A percentile compares a stretch with the other conserved stretches of the same genome.
phyloP scores from a whole-genome alignment of 2,888 invertebrate species.

The Trichopoda pennipes region DNA sequence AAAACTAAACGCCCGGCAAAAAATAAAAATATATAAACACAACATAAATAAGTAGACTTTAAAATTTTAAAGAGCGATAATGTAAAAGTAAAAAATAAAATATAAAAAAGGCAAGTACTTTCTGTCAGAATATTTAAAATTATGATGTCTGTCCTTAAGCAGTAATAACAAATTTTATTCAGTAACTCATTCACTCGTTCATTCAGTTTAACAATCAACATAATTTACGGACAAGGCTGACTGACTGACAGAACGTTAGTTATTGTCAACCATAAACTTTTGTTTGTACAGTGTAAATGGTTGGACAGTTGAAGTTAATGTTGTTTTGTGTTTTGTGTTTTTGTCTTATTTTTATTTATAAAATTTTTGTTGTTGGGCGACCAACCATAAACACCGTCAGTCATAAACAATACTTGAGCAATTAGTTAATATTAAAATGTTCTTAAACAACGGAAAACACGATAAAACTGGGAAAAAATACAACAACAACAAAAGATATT shows the following conservation, averaged over 20 bases:
- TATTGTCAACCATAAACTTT: slow-evolving; percentile 44
- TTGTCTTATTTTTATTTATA: background rate
- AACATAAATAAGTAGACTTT: background rate
- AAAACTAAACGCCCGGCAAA: no score
- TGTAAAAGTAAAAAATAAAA: background rate
- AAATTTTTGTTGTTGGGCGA: slow-evolving; percentile 35
- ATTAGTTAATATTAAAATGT: slow-evolving; percentile 69
- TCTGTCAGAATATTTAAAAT: slow-evolving; percentile 55
- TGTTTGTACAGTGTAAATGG: slow-evolving; percentile 19
- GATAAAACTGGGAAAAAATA: slow-evolving; percentile 44
- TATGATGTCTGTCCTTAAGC: slow-evolving; percentile 42
- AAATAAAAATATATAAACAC: background rate
- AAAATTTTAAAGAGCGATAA: slow-evolving; percentile 14
- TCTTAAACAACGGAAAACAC: slow-evolving; percentile 61
- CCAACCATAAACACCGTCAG: slow-evolving; percentile 61
- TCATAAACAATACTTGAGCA: slow-evolving; percentile 68
- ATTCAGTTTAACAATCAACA: slow-evolving; percentile 19
- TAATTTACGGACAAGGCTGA: background rate
- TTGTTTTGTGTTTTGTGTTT: background rate
- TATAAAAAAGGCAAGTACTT: slow-evolving; percentile 47
- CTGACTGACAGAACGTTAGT: slow-evolving; percentile 56
- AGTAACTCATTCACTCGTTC: slow-evolving; percentile 42
- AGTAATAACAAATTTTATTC: slow-evolving; percentile 37
- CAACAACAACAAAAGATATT: background rate
- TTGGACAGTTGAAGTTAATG: slow-evolving; percentile 22